Conservation (phyloP, 2,888 invertebrate species). For the Dicyrtomina minuta region DNA sequence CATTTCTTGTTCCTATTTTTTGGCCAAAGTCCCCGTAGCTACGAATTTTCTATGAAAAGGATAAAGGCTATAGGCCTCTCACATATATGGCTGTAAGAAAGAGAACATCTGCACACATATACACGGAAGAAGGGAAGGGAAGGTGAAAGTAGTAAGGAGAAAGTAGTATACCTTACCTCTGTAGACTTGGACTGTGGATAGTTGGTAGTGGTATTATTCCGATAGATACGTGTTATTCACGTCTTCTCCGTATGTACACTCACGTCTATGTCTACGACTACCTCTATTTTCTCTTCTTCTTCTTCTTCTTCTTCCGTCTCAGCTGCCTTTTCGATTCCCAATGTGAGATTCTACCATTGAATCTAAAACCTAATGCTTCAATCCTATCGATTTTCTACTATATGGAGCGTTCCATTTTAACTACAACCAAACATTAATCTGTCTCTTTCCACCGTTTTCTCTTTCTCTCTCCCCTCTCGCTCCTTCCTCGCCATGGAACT, state of each 20-base stretch:
- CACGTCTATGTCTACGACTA: background rate
- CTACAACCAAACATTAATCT: constrained; percentile 14
- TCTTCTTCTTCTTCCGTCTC: background rate
- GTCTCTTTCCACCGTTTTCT: constrained; percentile 5
- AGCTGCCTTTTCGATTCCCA: constrained; percentile 26
- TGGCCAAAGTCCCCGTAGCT: constrained; percentile 10
- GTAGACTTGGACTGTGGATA: too few relatives aligned
- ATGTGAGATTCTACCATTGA: constrained; percentile 25
- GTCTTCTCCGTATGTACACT: background rate
- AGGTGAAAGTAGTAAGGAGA: too few relatives aligned
- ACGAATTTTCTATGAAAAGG: background rate
- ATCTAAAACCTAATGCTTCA: constrained; percentile 28
- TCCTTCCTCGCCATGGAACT: too few relatives aligned
- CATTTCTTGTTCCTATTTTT: background rate
- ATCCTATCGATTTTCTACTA: constrained; percentile 31
- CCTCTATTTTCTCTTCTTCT: background rate
- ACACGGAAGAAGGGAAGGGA: too few relatives aligned
- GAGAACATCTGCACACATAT: too few relatives aligned
- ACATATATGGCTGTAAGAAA: background rate
- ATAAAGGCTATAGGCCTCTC: background rate
- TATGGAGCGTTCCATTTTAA: constrained; percentile 7
- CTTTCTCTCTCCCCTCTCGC: background rate
- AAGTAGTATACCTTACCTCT: constrained; percentile 4
- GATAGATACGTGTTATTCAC: background rate
- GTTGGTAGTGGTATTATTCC: too few relatives aligned